Evolutionary conservation across 92 coral and sea anemone species (phyloP), one percentile per base, ranked within the genome.

Genomic region (Bergia puertoricense): DNA sequence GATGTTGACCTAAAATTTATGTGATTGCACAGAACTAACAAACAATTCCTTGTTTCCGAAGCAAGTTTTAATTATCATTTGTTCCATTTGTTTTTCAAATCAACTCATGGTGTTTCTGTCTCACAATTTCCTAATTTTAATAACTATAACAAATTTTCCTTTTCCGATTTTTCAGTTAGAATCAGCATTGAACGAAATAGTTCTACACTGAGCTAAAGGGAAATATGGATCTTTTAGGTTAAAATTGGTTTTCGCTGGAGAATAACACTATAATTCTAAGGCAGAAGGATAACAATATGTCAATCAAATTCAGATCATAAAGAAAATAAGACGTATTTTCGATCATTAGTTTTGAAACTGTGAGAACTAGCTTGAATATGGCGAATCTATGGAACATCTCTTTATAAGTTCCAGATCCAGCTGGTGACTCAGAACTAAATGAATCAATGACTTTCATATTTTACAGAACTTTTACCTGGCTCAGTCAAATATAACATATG

Each of bases 51-150:
- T 30, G 77, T 7, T 56, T 80, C 43, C n/a, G 10, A 51, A 30
- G 45, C 85, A 81, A 46, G 82, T 50, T 79, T 79, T 79, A 45
- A 79, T 45, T 37, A 43, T 30, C 22, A 67, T 36, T 50, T 13
- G 42, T 18, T 50, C 11, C 62, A 22, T 37, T 46, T 8, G 7
- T 16, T 5, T 77, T 77, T 22, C 4, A 20, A 5, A 42, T 77
- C 67, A 9, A 46, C 59, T 50, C 39, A 46, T 50, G 42, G 18
- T 40, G 20, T 39, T 74, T 74, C 42, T 74, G 15, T 38, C 77
- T 10, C 40, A 79, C 40, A 79, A 8, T 46, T 78, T 78, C 18
- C 20, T 23, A 79, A 46, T 23, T 77, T n/a, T 79, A 50, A 16
- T 42, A 43, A 45, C 46, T 76, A 6, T 8, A 74, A 38, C 15